Percentiles rank a stretch among this genome's conserved stretches.
Evolutionary conservation across 2,113 vertebrate species (phyloP).

Genomic region (Chroicocephalus ridibundus): DNA sequence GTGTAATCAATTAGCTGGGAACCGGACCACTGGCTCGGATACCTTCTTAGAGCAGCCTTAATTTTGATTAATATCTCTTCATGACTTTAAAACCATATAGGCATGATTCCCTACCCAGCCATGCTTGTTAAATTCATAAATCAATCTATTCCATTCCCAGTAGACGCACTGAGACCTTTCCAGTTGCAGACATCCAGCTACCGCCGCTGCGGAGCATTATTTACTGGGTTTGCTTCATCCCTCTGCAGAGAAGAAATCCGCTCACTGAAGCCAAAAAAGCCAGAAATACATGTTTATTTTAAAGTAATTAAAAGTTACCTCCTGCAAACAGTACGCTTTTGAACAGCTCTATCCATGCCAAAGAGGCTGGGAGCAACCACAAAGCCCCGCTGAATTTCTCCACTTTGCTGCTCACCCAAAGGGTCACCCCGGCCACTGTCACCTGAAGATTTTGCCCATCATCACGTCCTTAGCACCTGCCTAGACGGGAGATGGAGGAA

Average conservation of each 20-base stretch:
- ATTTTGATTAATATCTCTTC: conserved; percentile 76
- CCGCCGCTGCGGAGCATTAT: not conserved
- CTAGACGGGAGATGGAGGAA: not conserved
- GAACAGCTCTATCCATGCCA: not conserved
- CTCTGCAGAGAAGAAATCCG: not conserved
- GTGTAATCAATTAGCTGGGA: conserved; percentile 62
- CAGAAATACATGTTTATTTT: not conserved
- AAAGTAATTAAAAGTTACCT: not conserved
- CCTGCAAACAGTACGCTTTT: accelerated
- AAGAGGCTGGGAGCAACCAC: not conserved
- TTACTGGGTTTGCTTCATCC: not conserved
- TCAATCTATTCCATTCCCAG: conserved; percentile 67
- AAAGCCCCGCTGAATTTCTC: not conserved
- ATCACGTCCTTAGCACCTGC: not conserved
- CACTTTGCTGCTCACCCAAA: accelerated
- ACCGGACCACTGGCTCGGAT: conserved; percentile 35
- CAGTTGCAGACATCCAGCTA: conserved; percentile 31
- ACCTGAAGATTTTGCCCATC: not conserved
- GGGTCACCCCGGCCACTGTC: too few species aligned
- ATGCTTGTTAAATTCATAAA: conserved; percentile 71
- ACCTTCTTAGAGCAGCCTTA: conserved; percentile 55
- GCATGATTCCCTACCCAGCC: conserved; percentile 47
- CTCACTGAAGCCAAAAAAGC: not conserved
- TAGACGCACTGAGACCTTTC: conserved; percentile 34
- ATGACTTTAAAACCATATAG: conserved; percentile 54